Percentiles rank a stretch among this genome's conserved stretches.
phyloP scores from a whole-genome alignment of 1,140 invertebrate species.

The Zaprionus ornatus region DNA sequence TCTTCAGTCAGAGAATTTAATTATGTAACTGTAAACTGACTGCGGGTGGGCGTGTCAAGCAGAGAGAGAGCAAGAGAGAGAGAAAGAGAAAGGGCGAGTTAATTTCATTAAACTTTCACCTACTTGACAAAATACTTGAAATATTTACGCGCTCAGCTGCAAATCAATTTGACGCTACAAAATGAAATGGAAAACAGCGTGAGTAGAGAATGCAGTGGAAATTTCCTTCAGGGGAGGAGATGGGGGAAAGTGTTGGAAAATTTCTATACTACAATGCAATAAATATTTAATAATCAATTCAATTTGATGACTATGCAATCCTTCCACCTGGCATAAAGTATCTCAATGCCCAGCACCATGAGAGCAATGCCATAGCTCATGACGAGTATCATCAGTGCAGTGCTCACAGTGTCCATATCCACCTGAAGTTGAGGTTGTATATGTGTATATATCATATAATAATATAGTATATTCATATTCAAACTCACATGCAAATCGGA shows the following conservation, averaged over 20 bases:
- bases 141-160: constrained; percentile 27
- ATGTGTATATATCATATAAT: background rate
- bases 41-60: background rate
- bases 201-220: constrained; percentile 26
- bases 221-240: too few relatives aligned
- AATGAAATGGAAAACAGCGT: constrained; percentile 59
- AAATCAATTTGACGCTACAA: constrained; percentile 53
- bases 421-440: constrained; percentile 62
- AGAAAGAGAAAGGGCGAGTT: constrained; percentile 25
- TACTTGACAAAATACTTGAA: constrained; percentile 49
- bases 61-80: background rate
- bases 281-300: constrained; percentile 32
- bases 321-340: constrained; percentile 72
- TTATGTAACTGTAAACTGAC: constrained; percentile 44
- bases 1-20: constrained; percentile 47
- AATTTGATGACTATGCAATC: constrained; percentile 44
- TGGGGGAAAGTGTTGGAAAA: background rate
- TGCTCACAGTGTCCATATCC: constrained; percentile 84
- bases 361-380: constrained; percentile 82
- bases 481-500: constrained; percentile 84
- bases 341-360: constrained; percentile 83
- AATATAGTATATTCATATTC: background rate
- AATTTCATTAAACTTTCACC: constrained; percentile 75
- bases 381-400: constrained; percentile 83
- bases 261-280: background rate